Evolutionary conservation across 2,797 vertebrate genomes (phyloP), one percentile per base, ranked within the genome.

Genomic region (Meriones psammophilus): DNA sequence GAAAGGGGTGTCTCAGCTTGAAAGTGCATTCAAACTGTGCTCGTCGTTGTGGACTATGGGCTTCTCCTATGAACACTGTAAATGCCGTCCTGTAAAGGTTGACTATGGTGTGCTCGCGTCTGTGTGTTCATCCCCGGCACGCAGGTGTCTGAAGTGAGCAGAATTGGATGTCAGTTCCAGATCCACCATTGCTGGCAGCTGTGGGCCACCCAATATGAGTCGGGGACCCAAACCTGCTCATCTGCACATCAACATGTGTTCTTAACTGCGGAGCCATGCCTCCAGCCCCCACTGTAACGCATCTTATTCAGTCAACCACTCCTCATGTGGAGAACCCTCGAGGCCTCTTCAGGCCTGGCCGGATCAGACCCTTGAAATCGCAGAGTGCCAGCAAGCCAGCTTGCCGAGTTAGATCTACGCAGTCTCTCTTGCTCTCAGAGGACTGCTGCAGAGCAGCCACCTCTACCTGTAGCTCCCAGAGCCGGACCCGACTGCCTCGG

Each of bases 1-100:
- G 78, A 89, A 89, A 94, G 60, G 73, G 88, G 58, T 90, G 22
- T 81, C 91, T 89, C 83, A 0, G n/a, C 92, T 94, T 66, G 50
- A 91, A 89, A 95, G 91, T 36, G 79, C 87, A 62, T 89, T 33
- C 54, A 71, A 56, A 92, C 4, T 30, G 54, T 3, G 8, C 24
- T 26, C 28, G 39, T 36, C 76, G 86, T 78, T 22, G 36, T 3
- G 30, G 74, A 36, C 20, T 24, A 62, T 73, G 64, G 26, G 26
- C 30, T 58, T 78, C 78, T 50, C 39, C 85, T 78, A 74, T 84
- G 24, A 74, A 69, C 68, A n/a, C 10, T 88, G 54, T 85, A 33
- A 69, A 69, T 69, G 83, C 0, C 12, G 39, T 42, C 62, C 71
- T 76, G 60, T 22, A 73, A 73, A 56, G 68, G 68, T 88, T 73